These are phyloP conservation scores for Syngnathus acus DNA, from an alignment of 2,797 vertebrate species.

Conservation along the genomic window DNA sequence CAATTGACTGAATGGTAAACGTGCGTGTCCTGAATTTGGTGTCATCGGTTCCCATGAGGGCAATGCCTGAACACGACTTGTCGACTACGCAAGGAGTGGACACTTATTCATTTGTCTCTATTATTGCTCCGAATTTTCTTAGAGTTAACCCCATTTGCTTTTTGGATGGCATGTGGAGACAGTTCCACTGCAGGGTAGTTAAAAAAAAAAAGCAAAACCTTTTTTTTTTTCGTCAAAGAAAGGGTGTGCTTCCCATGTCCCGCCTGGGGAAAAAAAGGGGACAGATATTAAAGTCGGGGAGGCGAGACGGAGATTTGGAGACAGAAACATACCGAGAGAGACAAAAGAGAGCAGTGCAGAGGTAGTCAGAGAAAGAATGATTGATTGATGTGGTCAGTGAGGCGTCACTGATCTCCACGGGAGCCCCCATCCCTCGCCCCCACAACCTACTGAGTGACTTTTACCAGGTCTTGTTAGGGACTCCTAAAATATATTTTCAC, in stretches of 20 bases:
- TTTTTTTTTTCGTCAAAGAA: slow-evolving; percentile 6
- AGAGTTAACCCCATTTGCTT: slow-evolving; percentile 5
- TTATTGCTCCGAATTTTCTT: slow-evolving; percentile 19
- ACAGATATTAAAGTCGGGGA: slow-evolving; percentile 47
- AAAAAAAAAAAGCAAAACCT: not conserved
- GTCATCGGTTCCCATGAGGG: slow-evolving; percentile 46
- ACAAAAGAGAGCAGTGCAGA: slow-evolving; percentile 51
- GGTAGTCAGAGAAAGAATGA: slow-evolving; percentile 51
- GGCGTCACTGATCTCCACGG: slow-evolving; percentile 68
- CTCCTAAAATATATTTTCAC: too few species aligned
- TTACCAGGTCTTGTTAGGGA: too few species aligned
- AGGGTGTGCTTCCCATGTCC: slow-evolving; percentile 33
- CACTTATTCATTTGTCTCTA: slow-evolving; percentile 33
- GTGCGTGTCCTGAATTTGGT: slow-evolving; percentile 23
- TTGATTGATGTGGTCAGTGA: slow-evolving; percentile 75
- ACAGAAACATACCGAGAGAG: slow-evolving; percentile 57
- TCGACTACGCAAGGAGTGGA: slow-evolving; percentile 25
- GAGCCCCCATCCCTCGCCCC: slow-evolving; percentile 24
- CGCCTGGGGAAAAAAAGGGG: slow-evolving; percentile 56
- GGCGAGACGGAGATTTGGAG: slow-evolving; percentile 56
- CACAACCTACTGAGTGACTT: not conserved
- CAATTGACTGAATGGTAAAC: slow-evolving; percentile 4
- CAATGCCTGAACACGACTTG: slow-evolving; percentile 44
- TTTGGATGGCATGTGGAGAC: slow-evolving; percentile 12
- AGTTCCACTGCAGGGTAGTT: not conserved